phyloP scores from a whole-genome alignment of 2,888 invertebrate genomes.

The Sympetrum striolatum region DNA sequence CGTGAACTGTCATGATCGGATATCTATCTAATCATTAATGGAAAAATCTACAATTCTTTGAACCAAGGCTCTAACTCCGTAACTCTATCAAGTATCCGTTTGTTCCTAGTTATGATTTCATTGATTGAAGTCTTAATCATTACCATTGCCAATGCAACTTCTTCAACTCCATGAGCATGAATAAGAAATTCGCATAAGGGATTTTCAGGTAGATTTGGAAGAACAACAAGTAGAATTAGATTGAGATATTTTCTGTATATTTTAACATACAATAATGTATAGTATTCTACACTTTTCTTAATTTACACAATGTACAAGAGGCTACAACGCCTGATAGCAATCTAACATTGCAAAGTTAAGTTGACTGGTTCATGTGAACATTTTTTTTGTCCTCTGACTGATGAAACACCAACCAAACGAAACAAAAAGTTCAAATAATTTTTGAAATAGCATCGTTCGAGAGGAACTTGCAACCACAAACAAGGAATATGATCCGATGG shows the following conservation, averaged over 20 bases:
- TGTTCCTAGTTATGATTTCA: too few species aligned
- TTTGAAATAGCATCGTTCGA: not conserved
- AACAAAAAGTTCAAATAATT: not conserved
- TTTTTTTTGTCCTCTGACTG: not conserved
- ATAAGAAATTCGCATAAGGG: not conserved
- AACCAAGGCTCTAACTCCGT: too few species aligned
- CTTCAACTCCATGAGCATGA: too few species aligned
- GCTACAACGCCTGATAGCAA: not conserved
- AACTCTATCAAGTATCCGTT: too few species aligned
- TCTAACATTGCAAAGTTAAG: not conserved
- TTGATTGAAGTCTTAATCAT: too few species aligned
- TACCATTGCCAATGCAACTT: too few species aligned
- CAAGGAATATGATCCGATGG: not conserved
- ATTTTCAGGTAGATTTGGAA: not conserved
- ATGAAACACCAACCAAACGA: not conserved
- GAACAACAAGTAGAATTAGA: not conserved
- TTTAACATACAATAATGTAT: slow-evolving; percentile 17
- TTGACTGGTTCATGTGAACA: not conserved
- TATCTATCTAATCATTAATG: too few species aligned
- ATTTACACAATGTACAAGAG: slow-evolving; percentile 26
- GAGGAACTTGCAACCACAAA: not conserved
- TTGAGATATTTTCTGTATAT: slow-evolving; percentile 13
- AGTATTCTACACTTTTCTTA: not conserved
- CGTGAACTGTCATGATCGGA: too few species aligned
- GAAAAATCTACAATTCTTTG: too few species aligned